A percentile compares a stretch with the other conserved stretches of the same genome.
Evolutionary conservation across 2,888 invertebrate species (phyloP).

Genomic region (Dasysyrphus tricinctus): DNA sequence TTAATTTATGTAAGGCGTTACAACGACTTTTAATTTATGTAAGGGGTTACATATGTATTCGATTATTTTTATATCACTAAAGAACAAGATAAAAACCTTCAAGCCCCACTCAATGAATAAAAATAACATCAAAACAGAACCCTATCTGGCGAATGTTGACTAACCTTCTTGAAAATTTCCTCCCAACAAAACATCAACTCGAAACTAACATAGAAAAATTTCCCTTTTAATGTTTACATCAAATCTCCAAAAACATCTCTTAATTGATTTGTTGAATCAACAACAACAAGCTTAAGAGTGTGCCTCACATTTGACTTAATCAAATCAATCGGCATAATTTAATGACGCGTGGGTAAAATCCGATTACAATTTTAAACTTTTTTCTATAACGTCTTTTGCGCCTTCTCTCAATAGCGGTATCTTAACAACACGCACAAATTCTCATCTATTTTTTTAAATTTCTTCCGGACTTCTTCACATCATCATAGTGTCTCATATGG

Average conservation of each 20-base stretch:
- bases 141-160: no score
- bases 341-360: conserved; percentile 20
- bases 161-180: no score
- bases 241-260: background rate
- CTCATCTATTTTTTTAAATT: conserved; percentile 12
- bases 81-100: no score
- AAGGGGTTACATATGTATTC: no score
- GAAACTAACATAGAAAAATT: background rate
- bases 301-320: background rate
- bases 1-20: no score
- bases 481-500: background rate
- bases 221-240: background rate
- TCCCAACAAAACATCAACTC: no score
- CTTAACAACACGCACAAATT: background rate
- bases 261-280: conserved; percentile 1
- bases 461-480: conserved; percentile 3
- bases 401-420: background rate
- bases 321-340: background rate
- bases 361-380: background rate
- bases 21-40: no score
- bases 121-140: no score
- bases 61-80: no score
- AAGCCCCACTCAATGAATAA: no score
- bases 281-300: conserved; percentile 9
- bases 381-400: background rate